Base-by-base conservation (phyloP, 2,113 vertebrate genomes). In the Chloropsis cyanopogon region DNA sequence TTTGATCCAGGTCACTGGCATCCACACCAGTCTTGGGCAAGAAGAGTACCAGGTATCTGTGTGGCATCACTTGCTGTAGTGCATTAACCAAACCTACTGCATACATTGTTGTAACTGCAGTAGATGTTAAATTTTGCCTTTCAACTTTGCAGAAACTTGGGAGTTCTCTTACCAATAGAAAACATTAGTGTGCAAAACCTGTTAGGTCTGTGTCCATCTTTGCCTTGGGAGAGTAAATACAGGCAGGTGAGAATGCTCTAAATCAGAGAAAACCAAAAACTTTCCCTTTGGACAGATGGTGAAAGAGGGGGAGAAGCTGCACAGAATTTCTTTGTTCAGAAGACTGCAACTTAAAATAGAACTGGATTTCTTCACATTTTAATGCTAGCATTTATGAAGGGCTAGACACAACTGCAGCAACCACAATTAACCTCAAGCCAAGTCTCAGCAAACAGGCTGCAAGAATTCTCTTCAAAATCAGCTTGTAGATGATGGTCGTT, bases 51-150 rank as follows among this genome's bases (percentile, higher is more conserved):
- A 73, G 77, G 1, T 53, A 7, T 5, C 59, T 59, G 44, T 28
- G 41, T 49, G 24, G n/a, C 56, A 46, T 19, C 54, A 7, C n/a
- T n/a, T 44, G n/a, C 60, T 57, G 20, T 12, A 65, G 20, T 23
- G 12, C 50, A 42, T 64, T 13, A 76, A 49, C 41, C 25, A 57
- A 22, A 66, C 39, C 68, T 50, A 7, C 54, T 50, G 24, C 44
- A 29, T 10, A 12, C 42, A 3, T 5, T 7, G 25, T 10, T 60
- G 0, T 4, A 66, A 52, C 7, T 35, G 25, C 41, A 53, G 76
- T 15, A 37, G 11, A 35, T 39, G 44, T 29, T 69, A 50, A 11
- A 26, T 69, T 79, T 42, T 42, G 64, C 37, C 52, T 90, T 94
- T 65, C 47, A n/a, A 0, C 65, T 57, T 47, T 10, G 10, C 42